Conservation (phyloP, 2,797 vertebrate species). For the Scolopax bukidnonensis region DNA sequence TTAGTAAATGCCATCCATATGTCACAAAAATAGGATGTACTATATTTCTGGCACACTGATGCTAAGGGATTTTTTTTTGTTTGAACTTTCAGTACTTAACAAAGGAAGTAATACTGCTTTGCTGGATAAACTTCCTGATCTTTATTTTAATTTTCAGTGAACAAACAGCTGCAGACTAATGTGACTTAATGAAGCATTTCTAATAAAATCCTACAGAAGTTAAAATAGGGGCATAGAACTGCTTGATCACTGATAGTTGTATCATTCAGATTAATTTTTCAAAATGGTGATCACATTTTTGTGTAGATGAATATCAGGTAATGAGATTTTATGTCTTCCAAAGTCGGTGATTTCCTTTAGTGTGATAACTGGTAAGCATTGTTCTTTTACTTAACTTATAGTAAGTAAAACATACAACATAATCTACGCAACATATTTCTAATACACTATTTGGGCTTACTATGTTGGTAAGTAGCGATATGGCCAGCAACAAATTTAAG, state of each 20-base stretch:
- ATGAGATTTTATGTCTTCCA: slow-evolving; percentile 12
- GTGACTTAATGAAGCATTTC: slow-evolving; percentile 75
- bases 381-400: slow-evolving; percentile 5
- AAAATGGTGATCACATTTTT: slow-evolving; percentile 55
- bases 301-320: not conserved
- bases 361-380: slow-evolving; percentile 1
- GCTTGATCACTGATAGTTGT: slow-evolving; percentile 41
- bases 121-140: slow-evolving; percentile 65
- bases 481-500: not conserved
- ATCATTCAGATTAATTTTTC: slow-evolving; percentile 58
- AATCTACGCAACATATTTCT: not conserved
- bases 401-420: not conserved
- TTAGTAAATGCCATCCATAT: slow-evolving; percentile 70
- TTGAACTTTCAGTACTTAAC: slow-evolving; percentile 64
- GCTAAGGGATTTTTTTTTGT: not conserved
- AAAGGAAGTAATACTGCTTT: slow-evolving; percentile 65
- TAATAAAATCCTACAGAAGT: slow-evolving; percentile 76
- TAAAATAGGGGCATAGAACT: slow-evolving; percentile 56
- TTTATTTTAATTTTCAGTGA: slow-evolving; percentile 75
- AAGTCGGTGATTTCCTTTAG: slow-evolving; percentile 18
- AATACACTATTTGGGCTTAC: not conserved
- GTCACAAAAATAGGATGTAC: slow-evolving; percentile 59
- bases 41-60: not conserved
- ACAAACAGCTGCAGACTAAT: slow-evolving; percentile 78
- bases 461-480: not conserved